Evolutionary conservation across 2,113 vertebrate species (phyloP).

Genomic region (Podarcis muralis): DNA sequence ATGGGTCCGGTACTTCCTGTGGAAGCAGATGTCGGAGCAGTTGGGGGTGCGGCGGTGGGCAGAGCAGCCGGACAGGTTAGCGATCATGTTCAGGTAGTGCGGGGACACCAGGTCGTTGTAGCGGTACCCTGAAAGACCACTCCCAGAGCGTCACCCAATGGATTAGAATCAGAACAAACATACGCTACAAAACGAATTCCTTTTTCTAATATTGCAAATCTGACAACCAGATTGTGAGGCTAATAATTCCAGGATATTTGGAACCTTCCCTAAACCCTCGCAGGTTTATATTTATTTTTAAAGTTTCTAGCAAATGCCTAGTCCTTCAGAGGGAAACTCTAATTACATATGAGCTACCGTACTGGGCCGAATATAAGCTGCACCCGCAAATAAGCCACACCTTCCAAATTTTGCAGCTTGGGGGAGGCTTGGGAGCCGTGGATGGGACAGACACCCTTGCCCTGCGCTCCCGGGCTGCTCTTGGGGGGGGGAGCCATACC

Average conservation of each 20-base stretch:
- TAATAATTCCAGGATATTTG: background rate
- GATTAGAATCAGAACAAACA: fast-evolving
- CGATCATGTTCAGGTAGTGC: conserved; percentile 76
- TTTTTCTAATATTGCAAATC: background rate
- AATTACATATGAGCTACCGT: background rate
- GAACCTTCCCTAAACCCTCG: background rate
- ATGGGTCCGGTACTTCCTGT: conserved; percentile 72
- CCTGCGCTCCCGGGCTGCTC: too few species aligned
- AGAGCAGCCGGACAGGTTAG: conserved; percentile 76
- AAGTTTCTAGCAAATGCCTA: background rate
- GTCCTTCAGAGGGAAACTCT: background rate
- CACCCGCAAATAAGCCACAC: too few species aligned
- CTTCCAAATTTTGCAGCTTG: too few species aligned
- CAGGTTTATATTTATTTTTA: background rate
- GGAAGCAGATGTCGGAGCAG: conserved; percentile 76
- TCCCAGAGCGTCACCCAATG: conserved; percentile 20
- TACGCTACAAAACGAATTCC: fast-evolving
- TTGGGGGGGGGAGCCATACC: too few species aligned
- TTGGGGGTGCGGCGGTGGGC: conserved; percentile 72
- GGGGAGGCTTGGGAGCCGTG: too few species aligned
- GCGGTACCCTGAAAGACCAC: conserved; percentile 67
- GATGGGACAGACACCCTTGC: too few species aligned
- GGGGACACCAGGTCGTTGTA: conserved; percentile 78
- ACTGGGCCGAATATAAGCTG: too few species aligned
- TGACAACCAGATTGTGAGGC: background rate